Evolutionary conservation across 2,888 invertebrate species (phyloP).

Genomic region (Scaeva pyrastri): DNA sequence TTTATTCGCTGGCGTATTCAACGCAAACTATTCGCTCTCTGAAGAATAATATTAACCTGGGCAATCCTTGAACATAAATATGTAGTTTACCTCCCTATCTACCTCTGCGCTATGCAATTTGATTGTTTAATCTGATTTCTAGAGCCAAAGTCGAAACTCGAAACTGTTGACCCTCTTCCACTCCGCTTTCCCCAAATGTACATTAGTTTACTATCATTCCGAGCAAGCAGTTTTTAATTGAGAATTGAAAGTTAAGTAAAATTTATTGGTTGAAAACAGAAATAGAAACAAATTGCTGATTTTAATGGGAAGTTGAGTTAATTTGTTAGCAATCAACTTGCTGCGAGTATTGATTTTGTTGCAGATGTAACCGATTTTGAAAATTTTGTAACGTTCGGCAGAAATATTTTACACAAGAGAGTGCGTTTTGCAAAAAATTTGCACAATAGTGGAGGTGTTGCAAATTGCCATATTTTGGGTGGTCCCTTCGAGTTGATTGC

Average conservation of each 20-base stretch:
- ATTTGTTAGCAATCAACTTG: background rate
- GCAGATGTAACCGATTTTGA: background rate
- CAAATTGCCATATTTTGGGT: background rate
- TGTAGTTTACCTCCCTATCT: background rate
- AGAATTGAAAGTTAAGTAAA: slow-evolving; percentile 20
- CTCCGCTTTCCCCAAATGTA: too few species aligned
- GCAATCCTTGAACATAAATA: slow-evolving; percentile 2
- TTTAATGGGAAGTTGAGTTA: background rate
- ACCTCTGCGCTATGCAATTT: background rate
- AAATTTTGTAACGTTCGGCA: background rate
- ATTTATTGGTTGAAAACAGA: background rate
- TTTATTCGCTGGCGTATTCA: background rate
- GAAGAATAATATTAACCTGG: slow-evolving; percentile 4
- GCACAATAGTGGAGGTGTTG: background rate
- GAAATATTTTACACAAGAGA: background rate
- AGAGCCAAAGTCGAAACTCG: background rate
- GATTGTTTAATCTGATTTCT: slow-evolving; percentile 36
- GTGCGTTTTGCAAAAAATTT: background rate
- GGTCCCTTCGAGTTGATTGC: too few species aligned
- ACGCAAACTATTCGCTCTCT: too few species aligned
- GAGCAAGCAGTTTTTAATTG: slow-evolving; percentile 20
- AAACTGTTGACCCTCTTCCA: background rate
- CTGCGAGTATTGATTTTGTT: too few species aligned
- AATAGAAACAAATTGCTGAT: slow-evolving; percentile 11
- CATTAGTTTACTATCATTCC: background rate